Evolutionary conservation across 92 coral and sea anemone genomes (phyloP).

Genomic region (Phenganax stokvisi): DNA sequence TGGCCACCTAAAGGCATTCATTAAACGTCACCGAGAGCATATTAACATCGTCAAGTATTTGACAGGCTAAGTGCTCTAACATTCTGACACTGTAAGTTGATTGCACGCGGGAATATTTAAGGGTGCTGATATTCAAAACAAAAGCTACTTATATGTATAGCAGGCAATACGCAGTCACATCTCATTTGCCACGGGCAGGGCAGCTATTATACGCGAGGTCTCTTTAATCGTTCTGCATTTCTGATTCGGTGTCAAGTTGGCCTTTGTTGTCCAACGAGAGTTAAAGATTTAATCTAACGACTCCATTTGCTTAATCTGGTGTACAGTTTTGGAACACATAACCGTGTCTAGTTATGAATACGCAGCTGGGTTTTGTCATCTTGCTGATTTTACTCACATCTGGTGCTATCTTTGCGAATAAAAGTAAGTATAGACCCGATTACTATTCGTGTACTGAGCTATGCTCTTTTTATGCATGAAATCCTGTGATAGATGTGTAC

Average conservation of each 20-base stretch:
- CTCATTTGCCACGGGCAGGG: conserved; percentile 5
- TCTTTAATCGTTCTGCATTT: neutral
- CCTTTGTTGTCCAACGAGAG: neutral
- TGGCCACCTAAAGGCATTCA: neutral
- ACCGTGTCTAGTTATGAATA: neutral
- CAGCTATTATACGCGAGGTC: neutral
- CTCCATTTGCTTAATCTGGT: neutral
- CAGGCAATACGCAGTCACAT: neutral
- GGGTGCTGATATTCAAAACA: neutral
- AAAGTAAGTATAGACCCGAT: neutral
- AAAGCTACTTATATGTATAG: neutral
- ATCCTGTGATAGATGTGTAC: neutral
- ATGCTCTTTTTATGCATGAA: neutral
- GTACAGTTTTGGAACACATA: neutral
- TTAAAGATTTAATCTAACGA: neutral
- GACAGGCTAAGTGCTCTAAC: neutral
- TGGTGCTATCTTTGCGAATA: neutral
- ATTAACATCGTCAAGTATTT: neutral
- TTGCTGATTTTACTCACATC: neutral
- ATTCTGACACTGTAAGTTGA: neutral
- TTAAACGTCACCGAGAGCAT: neutral
- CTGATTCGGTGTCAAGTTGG: conserved; percentile 4
- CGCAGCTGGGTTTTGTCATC: neutral
- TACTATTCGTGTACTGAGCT: neutral
- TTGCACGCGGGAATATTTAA: neutral